Percentiles rank a stretch among this genome's conserved stretches.
phyloP scores from a whole-genome alignment of 2,888 invertebrate species.

The Euphydryas editha region DNA sequence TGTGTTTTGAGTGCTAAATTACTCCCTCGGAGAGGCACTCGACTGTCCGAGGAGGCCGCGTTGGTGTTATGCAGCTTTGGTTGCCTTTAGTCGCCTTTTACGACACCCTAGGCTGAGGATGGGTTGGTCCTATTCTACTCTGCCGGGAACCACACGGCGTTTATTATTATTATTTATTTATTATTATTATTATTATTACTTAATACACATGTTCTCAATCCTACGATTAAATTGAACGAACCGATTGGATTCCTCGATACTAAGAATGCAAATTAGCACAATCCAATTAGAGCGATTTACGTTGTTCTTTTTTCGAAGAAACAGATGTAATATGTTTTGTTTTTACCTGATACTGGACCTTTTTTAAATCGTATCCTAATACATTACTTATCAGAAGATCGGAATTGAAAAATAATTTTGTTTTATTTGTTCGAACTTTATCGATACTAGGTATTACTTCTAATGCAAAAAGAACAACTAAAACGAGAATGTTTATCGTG shows the following conservation, averaged over 20 bases:
- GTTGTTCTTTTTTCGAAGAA: conserved; percentile 1
- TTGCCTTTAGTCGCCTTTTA: too few relatives aligned
- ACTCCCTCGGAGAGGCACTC: too few relatives aligned
- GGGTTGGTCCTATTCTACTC: too few relatives aligned
- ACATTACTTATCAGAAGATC: background rate
- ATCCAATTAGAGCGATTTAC: conserved; percentile 5
- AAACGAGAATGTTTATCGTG: background rate
- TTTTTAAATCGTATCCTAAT: background rate
- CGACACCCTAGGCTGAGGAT: too few relatives aligned
- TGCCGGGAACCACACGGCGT: too few relatives aligned
- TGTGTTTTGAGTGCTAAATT: too few relatives aligned
- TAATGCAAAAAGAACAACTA: background rate
- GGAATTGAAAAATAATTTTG: background rate
- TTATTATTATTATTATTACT: too few relatives aligned
- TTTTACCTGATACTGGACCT: background rate
- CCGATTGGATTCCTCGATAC: conserved; percentile 9
- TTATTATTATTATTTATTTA: too few relatives aligned
- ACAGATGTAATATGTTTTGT: conserved; percentile 3
- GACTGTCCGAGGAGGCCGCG: too few relatives aligned
- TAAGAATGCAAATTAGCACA: conserved; percentile 11
- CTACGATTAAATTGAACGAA: conserved; percentile 7
- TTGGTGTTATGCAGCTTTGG: too few relatives aligned
- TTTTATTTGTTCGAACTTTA: background rate
- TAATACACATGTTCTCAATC: conserved; percentile 1
- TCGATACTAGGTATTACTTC: background rate